Base-by-base conservation (phyloP, 53 echinoderm and acorn worm genomes). In the Hippasteria phrygiana region DNA sequence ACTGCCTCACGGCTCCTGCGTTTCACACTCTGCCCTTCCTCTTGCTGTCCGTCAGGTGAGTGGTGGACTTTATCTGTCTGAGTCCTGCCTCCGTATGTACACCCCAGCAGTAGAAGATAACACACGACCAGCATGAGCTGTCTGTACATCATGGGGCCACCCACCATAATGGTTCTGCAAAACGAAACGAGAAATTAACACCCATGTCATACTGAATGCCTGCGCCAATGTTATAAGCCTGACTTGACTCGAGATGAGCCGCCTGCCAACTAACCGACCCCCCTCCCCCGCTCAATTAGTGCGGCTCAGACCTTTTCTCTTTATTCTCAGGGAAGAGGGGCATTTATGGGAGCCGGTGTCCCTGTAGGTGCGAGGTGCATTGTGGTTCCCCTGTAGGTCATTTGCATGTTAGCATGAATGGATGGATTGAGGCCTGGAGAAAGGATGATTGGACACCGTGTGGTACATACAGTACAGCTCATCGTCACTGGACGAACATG, bases 1-100 rank as follows among this genome's bases (percentile, higher is more conserved):
- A 99, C 93, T 22, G 93, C 90, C 53, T 92, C 88, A 71, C 84
- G 76, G 55, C 93, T 93, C n/a, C 87, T 54, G 69, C 83, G 87
- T 32, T 38, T 73, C 43, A 71, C 70, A 54, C 54, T 48, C 64
- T 59, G 74, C 8, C 39, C 80, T n/a, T n/a, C n/a, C n/a, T n/a
- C n/a, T n/a, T n/a, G n/a, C 62, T 48, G 67, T 43, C 36, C 48
- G 47, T 88, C 65, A 24, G 65, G n/a, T 34, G 69, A 67, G 32
- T 1, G 14, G 32, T 71, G 70, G 85, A 71, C 71, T 38, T 33
- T 85, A 16, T 67, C 48, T 26, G 70, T 67, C 51, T 47, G 51
- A 71, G 48, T 47, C 32, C 67, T 43, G 11, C 51, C 43, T 59
- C 74, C 88, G 7, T 46, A 66, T 24, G 85, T 70, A 53, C 85